phyloP scores from a whole-genome alignment of 2,113 vertebrate genomes.

The Bagarius yarrelli region DNA sequence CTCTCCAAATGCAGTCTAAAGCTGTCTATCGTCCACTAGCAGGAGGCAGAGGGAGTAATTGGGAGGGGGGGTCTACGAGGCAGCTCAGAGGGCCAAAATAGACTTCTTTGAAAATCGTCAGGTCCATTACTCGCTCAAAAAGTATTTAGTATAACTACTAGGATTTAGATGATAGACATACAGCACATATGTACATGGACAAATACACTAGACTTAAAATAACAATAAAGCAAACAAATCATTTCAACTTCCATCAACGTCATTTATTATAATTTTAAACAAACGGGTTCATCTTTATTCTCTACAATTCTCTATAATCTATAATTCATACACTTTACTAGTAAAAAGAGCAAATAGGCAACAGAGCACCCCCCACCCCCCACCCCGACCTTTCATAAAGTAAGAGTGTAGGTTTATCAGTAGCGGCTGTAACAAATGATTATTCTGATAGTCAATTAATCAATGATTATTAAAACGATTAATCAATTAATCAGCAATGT shows the following conservation, averaged over 20 bases:
- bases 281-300: background rate
- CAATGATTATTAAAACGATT: too few relatives aligned
- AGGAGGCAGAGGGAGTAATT: slow-evolving; percentile 40
- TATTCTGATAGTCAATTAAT: too few relatives aligned
- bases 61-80: background rate
- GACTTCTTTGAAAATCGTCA: slow-evolving; percentile 27
- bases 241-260: too few relatives aligned
- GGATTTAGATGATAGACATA: slow-evolving; percentile 3
- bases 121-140: slow-evolving; percentile 33
- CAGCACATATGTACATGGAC: background rate
- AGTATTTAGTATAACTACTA: slow-evolving; percentile 6
- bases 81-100: slow-evolving; percentile 36
- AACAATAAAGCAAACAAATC: background rate
- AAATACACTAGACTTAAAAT: background rate
- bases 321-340: slow-evolving; percentile 3
- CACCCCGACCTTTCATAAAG: background rate
- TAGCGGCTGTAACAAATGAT: background rate
- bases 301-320: background rate
- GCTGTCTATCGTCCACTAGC: slow-evolving; percentile 52
- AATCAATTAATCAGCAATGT: too few relatives aligned
- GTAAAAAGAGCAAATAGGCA: background rate
- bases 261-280: background rate
- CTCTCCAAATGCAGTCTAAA: slow-evolving; percentile 51
- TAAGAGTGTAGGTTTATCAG: background rate
- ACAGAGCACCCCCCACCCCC: too few relatives aligned